Evolutionary conservation across 2,113 vertebrate genomes (phyloP).

Genomic region (Alouatta palliata): DNA sequence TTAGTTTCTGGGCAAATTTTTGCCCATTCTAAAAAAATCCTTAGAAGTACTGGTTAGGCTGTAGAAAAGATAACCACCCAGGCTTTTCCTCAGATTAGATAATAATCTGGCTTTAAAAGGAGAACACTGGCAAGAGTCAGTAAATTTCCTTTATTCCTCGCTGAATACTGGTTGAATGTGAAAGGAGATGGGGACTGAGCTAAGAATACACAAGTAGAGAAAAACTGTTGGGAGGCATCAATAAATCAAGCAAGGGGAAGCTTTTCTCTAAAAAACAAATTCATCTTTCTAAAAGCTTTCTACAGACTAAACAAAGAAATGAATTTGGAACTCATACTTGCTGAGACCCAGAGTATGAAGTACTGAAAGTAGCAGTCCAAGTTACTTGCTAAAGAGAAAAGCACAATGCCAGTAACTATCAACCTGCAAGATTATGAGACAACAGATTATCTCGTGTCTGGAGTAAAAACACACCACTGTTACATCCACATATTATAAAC

Average conservation of each 20-base stretch:
- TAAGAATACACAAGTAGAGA: not conserved
- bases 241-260: not conserved
- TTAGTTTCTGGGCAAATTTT: not conserved
- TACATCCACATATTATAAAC: not conserved
- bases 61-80: not conserved
- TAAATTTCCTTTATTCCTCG: not conserved
- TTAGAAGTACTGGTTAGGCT: not conserved
- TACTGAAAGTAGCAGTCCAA: not conserved
- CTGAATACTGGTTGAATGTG: not conserved
- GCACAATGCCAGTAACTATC: not conserved
- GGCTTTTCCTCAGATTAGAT: not conserved
- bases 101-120: not conserved
- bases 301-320: not conserved
- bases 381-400: not conserved
- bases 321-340: not conserved
- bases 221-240: not conserved
- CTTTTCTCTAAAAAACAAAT: slow-evolving; percentile 26
- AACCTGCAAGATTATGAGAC: not conserved
- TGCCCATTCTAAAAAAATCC: slow-evolving; percentile 25
- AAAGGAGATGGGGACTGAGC: not conserved
- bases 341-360: not conserved
- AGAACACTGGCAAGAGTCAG: not conserved
- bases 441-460: not conserved
- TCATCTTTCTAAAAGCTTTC: not conserved
- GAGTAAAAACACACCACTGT: slow-evolving; percentile 37